Conservation (phyloP, 2,797 vertebrate genomes). For the Anisognathus igniventris region DNA sequence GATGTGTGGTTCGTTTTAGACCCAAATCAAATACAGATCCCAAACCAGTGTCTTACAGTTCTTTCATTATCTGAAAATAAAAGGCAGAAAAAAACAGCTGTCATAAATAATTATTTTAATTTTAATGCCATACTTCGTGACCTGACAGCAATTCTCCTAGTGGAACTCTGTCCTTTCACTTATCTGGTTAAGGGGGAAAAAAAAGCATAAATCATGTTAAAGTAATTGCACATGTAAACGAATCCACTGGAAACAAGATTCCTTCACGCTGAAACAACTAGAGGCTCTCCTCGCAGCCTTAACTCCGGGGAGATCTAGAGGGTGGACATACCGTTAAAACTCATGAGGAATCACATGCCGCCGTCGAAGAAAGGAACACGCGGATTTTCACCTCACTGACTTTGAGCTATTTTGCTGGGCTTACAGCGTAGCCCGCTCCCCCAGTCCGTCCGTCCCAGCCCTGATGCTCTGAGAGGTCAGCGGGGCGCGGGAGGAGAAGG, state of each 20-base stretch:
- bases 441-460: neutral
- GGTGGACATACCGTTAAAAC: neutral
- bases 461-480: neutral
- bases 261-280: neutral
- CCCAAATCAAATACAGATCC: neutral
- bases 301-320: neutral
- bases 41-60: neutral
- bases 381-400: neutral
- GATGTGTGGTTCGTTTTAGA: conserved; percentile 31
- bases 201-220: conserved; percentile 20
- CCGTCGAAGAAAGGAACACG: neutral
- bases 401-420: fast-evolving
- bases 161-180: neutral
- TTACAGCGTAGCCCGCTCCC: neutral
- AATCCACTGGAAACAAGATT: conserved; percentile 14
- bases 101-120: conserved; percentile 47
- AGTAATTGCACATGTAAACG: conserved; percentile 22
- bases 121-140: conserved; percentile 35
- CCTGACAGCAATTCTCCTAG: conserved; percentile 16
- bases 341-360: neutral
- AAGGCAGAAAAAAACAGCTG: neutral
- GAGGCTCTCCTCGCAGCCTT: neutral
- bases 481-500: no score
- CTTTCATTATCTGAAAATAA: conserved; percentile 54
- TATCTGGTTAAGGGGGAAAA: neutral